These are phyloP conservation scores for Dynastes hyllus DNA, from an alignment of 2,888 invertebrate genomes.

Conservation along the genomic window DNA sequence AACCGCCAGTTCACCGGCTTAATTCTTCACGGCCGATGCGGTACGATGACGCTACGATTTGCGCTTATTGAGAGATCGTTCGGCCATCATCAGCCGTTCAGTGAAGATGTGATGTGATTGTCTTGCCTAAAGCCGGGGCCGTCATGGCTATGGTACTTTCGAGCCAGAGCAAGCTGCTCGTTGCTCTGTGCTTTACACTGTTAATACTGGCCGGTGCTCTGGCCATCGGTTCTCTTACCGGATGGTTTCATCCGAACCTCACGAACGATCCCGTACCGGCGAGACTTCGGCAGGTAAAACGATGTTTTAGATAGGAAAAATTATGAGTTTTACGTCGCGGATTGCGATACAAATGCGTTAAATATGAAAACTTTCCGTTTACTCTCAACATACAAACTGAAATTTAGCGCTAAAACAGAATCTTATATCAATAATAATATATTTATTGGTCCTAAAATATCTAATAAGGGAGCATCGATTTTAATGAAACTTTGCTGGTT, in stretches of 20 bases:
- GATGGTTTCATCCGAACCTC: conserved; percentile 76
- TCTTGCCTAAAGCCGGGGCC: background rate
- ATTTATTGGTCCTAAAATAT: too few relatives aligned
- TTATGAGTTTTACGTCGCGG: background rate
- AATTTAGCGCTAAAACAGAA: too few relatives aligned
- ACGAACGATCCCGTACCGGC: conserved; percentile 74
- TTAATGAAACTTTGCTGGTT: too few relatives aligned
- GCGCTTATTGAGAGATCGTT: background rate
- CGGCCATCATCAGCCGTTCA: background rate
- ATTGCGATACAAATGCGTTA: too few relatives aligned
- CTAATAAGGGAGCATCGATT: too few relatives aligned
- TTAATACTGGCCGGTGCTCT: conserved; percentile 75
- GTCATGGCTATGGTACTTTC: conserved; percentile 80
- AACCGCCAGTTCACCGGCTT: background rate
- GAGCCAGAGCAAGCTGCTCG: conserved; percentile 76
- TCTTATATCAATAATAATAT: too few relatives aligned
- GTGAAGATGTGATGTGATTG: conserved; percentile 48
- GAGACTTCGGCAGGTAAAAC: conserved; percentile 74
- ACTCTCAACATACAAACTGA: too few relatives aligned
- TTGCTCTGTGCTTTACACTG: conserved; percentile 74
- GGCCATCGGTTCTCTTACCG: conserved; percentile 76
- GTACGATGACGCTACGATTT: background rate
- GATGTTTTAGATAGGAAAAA: conserved; percentile 4
- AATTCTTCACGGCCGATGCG: background rate
- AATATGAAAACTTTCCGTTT: too few relatives aligned